Base-by-base conservation (phyloP, 2,113 vertebrate species). In the Spermophilus dauricus region DNA sequence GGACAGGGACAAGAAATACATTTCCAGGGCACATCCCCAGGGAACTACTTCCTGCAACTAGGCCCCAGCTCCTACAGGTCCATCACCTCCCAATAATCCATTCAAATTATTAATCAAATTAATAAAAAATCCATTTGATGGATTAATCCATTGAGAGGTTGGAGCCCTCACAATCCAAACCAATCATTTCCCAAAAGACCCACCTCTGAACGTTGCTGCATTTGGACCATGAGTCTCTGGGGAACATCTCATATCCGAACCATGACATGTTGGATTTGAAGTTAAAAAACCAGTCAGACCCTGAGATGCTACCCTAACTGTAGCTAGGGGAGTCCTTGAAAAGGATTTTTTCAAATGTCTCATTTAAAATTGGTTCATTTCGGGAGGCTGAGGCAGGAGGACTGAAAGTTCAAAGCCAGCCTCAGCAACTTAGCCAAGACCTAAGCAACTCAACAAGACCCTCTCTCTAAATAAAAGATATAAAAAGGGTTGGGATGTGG, bases 301-400 rank as follows among this genome's bases (percentile, higher is more conserved):
- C 81, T 56, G 76, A 92, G 53, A 75, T 67, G 22, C 65, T 72
- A 24, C 34, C 30, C 20, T 86, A 87, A 86, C 10, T 84, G 26
- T 18, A 75, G 42, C 80, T 51, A 70, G 22, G 26, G 26, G n/a
- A 48, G 84, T 90, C 78, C 37, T 28, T 26, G 61, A 63, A 80
- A 73, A 92, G 85, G 32, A 75, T 48, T 84, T 90, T 13, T 87
- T 84, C 86, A 88, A 53, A 88, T 70, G 22, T 90, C 67, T 93
- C 73, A 30, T 34, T 51, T 81, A 81, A 87, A 84, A 87, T 53
- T 22, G 82, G 20, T 65, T 51, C 39, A 18, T 72, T 70, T 63
- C 1, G 3, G 61, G 56, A 58, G 56, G 56, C 56, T 58, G 56
- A 58, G 5, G 18, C 56, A 58, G 18, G 18, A 58, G 56, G 18